phyloP scores from a whole-genome alignment of 2,888 invertebrate species.

The Corythucha ciliata region DNA sequence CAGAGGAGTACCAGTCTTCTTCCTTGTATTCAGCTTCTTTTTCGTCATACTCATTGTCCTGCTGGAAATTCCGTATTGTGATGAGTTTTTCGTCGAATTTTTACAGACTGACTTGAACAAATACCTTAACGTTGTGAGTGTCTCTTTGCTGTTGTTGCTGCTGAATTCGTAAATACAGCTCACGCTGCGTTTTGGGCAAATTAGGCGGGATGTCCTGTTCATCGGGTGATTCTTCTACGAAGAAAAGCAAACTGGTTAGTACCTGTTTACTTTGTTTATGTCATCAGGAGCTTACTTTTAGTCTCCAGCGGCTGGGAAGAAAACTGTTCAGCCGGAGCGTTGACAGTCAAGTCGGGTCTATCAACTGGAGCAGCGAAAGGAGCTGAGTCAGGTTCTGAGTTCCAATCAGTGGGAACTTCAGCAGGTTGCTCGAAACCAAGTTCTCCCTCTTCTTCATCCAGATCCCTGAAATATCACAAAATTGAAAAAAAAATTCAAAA shows the following conservation, averaged over 20 bases:
- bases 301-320: no score
- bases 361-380: no score
- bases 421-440: no score
- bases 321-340: no score
- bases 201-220: conserved; percentile 44
- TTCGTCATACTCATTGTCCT: conserved; percentile 33
- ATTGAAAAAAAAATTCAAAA: background rate
- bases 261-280: background rate
- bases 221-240: conserved; percentile 38
- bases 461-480: background rate
- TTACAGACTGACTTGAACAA: conserved; percentile 13
- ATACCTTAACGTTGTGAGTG: conserved; percentile 34
- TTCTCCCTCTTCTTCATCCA: no score
- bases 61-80: no score
- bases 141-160: conserved; percentile 55
- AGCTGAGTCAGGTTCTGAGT: no score
- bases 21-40: conserved; percentile 40
- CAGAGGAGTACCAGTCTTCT: conserved; percentile 70
- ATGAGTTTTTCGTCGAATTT: background rate
- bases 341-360: no score
- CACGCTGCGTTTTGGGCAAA: conserved; percentile 56
- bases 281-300: no score
- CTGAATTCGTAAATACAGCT: conserved; percentile 56
- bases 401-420: no score
- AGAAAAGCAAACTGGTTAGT: background rate